These are phyloP conservation scores for Coregonus sp. DNA, from an alignment of 2,797 vertebrate species.

Conservation along the genomic window DNA sequence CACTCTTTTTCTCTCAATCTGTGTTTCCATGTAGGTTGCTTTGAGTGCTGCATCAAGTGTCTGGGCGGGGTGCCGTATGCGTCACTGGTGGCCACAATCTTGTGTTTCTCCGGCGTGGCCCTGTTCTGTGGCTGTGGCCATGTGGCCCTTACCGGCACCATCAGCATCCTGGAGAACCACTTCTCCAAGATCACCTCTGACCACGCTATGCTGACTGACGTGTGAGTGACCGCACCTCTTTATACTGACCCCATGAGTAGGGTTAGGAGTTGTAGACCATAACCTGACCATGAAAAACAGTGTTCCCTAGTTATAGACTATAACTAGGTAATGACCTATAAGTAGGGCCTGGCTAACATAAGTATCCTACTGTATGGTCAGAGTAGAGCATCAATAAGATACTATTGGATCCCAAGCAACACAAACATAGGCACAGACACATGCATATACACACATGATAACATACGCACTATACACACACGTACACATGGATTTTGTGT, in stretches of 20 bases:
- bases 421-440: too few relatives aligned
- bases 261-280: background rate
- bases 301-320: too few relatives aligned
- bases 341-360: background rate
- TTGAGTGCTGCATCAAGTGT: constrained; percentile 99
- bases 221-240: constrained; percentile 78
- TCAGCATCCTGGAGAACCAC: constrained; percentile 89
- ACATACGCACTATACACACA: too few relatives aligned
- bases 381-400: background rate
- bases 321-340: background rate
- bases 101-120: constrained; percentile 97
- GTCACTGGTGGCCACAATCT: constrained; percentile 95
- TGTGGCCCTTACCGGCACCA: constrained; percentile 90
- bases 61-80: constrained; percentile 97
- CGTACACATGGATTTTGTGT: too few relatives aligned
- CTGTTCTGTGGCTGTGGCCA: constrained; percentile 98
- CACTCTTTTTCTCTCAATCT: constrained; percentile 40
- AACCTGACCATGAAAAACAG: background rate
- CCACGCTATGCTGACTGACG: constrained; percentile 88
- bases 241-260: background rate
- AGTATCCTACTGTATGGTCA: background rate
- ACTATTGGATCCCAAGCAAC: background rate
- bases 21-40: constrained; percentile 85
- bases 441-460: too few relatives aligned
- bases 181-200: constrained; percentile 88